phyloP scores from a whole-genome alignment of 2,113 vertebrate species.

The Psophia crepitans region DNA sequence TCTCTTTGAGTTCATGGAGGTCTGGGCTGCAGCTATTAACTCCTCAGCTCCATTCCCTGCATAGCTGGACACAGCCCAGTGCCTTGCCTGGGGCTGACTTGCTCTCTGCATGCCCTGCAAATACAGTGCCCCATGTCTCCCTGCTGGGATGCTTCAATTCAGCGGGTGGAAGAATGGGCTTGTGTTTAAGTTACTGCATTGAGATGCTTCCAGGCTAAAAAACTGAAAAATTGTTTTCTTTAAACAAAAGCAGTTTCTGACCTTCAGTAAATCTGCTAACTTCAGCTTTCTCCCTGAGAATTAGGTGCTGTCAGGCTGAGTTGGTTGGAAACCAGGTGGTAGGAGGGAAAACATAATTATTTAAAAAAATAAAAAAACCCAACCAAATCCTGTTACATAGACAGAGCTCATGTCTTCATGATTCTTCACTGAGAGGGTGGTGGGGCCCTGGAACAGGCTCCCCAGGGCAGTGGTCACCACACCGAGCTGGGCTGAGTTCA shows the following conservation, averaged over 20 bases:
- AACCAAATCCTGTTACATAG: neutral
- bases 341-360: neutral
- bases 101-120: neutral
- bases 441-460: no score
- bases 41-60: neutral
- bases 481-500: no score
- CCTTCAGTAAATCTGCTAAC: neutral
- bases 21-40: neutral
- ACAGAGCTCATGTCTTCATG: neutral
- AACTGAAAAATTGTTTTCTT: neutral
- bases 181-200: neutral
- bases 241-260: neutral
- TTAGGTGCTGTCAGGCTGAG: neutral
- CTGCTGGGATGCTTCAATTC: fast-evolving
- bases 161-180: neutral
- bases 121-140: fast-evolving
- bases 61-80: fast-evolving
- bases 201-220: neutral
- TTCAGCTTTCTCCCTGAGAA: neutral
- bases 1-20: neutral
- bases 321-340: neutral
- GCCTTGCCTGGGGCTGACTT: neutral
- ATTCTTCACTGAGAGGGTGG: no score
- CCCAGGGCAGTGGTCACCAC: no score
- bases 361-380: neutral